Evolutionary conservation across 2,113 vertebrate species (phyloP).

Genomic region (Argyrosomus japonicus): DNA sequence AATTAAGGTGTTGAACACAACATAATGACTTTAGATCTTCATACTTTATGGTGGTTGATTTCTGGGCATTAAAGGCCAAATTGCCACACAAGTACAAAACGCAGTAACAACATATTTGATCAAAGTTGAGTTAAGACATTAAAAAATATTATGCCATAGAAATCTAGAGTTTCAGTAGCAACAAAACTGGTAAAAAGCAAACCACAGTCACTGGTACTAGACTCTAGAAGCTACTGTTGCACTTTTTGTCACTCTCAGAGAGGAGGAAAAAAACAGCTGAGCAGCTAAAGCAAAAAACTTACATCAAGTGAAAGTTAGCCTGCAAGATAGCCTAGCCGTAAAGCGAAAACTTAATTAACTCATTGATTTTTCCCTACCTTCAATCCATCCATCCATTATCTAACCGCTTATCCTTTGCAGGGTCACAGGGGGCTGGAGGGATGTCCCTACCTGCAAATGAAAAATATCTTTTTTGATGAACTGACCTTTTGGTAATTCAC

Average conservation of each 20-base stretch:
- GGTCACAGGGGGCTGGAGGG: too few relatives aligned
- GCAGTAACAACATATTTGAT: background rate
- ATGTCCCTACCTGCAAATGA: background rate
- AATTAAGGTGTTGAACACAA: background rate
- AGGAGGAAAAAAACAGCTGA: background rate
- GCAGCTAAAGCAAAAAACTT: background rate
- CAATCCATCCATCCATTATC: too few relatives aligned
- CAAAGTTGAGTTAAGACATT: background rate
- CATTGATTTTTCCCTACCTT: slow-evolving; percentile 11
- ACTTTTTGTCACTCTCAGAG: background rate
- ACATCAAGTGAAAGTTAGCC: background rate
- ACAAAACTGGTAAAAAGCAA: background rate
- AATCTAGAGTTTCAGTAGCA: background rate
- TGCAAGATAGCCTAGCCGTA: background rate
- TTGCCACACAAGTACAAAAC: background rate
- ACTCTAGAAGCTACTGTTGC: background rate
- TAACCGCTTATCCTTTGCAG: too few relatives aligned
- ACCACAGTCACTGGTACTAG: background rate
- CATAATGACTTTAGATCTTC: background rate
- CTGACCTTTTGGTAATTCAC: slow-evolving; percentile 20
- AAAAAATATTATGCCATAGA: background rate
- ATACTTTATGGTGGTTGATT: background rate
- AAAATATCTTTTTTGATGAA: slow-evolving; percentile 11
- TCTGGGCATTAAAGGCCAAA: background rate
- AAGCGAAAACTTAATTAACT: slow-evolving; percentile 7